Evolutionary conservation across 1,140 invertebrate species (phyloP).

Genomic region (Aphidius ervi): DNA sequence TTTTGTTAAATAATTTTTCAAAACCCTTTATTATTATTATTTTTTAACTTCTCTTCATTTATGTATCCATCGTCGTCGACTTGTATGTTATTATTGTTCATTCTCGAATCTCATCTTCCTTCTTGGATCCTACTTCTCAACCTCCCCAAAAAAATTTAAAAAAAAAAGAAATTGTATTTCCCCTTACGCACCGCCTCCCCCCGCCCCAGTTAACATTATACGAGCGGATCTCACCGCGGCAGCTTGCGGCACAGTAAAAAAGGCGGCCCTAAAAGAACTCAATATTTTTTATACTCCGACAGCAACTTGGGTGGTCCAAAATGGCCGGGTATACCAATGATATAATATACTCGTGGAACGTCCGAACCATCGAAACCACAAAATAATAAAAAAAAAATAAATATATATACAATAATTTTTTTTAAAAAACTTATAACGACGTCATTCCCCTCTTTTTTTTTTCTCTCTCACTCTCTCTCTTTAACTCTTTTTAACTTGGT

Average conservation of each 20-base stretch:
- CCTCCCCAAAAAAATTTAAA: too few relatives aligned
- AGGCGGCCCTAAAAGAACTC: slow-evolving; percentile 56
- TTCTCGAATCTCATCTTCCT: too few relatives aligned
- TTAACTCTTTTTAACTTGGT: slow-evolving; percentile 20
- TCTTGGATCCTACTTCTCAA: too few relatives aligned
- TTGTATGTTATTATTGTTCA: too few relatives aligned
- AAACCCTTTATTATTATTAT: too few relatives aligned
- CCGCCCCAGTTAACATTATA: slow-evolving; percentile 35
- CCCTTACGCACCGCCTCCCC: slow-evolving; percentile 38
- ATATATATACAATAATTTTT: slow-evolving; percentile 4
- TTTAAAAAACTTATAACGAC: slow-evolving; percentile 21
- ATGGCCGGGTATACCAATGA: slow-evolving; percentile 50
- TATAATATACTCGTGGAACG: slow-evolving; percentile 43
- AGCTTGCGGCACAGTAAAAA: slow-evolving; percentile 49
- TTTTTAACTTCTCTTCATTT: too few relatives aligned
- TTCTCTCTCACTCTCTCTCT: slow-evolving; percentile 16
- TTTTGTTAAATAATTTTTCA: too few relatives aligned
- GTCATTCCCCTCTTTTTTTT: slow-evolving; percentile 21
- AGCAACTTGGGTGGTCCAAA: slow-evolving; percentile 55
- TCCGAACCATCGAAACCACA: slow-evolving; percentile 16
- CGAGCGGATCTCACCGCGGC: slow-evolving; percentile 17
- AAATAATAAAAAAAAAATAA: background rate
- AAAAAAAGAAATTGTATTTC: slow-evolving; percentile 16
- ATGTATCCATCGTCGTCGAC: too few relatives aligned
- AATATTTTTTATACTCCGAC: slow-evolving; percentile 55